Evolutionary conservation across 1,140 invertebrate species (phyloP).

Genomic region (Caerostris extrusa): DNA sequence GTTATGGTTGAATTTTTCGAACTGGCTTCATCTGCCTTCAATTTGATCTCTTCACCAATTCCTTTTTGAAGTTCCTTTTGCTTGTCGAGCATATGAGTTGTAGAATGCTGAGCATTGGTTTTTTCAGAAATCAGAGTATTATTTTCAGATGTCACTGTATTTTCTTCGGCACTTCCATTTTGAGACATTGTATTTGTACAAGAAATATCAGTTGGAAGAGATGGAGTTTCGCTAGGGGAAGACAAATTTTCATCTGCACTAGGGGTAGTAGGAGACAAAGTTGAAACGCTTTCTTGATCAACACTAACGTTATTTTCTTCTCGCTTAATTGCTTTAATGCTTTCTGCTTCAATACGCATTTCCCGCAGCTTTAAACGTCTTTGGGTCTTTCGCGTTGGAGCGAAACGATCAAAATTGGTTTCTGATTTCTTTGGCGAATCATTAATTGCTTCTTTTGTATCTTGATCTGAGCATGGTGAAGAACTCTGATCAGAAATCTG

Average conservation of each 20-base stretch:
- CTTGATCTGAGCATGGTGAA: background rate
- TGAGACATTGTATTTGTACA: background rate
- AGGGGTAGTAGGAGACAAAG: background rate
- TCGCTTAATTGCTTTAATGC: background rate
- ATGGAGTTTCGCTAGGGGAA: background rate
- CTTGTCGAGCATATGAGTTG: too few relatives aligned
- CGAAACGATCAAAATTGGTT: slow-evolving; percentile 66
- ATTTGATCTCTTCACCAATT: background rate
- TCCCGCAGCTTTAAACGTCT: slow-evolving; percentile 48
- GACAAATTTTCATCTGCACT: background rate
- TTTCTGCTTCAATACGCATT: slow-evolving; percentile 73
- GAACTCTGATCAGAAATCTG: background rate
- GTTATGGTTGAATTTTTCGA: background rate
- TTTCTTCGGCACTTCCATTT: too few relatives aligned
- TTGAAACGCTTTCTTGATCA: background rate
- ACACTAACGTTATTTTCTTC: background rate
- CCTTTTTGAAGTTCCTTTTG: background rate
- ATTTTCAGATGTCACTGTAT: too few relatives aligned
- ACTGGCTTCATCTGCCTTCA: background rate
- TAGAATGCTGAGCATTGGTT: too few relatives aligned
- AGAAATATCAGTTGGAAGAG: background rate
- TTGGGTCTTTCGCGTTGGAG: slow-evolving; percentile 59
- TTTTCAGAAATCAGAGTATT: too few relatives aligned
- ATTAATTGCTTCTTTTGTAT: background rate
- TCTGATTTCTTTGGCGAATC: background rate